These are phyloP conservation scores for Scaptomyza pallida DNA, from an alignment of 1,140 invertebrate species.

Conservation along the genomic window DNA sequence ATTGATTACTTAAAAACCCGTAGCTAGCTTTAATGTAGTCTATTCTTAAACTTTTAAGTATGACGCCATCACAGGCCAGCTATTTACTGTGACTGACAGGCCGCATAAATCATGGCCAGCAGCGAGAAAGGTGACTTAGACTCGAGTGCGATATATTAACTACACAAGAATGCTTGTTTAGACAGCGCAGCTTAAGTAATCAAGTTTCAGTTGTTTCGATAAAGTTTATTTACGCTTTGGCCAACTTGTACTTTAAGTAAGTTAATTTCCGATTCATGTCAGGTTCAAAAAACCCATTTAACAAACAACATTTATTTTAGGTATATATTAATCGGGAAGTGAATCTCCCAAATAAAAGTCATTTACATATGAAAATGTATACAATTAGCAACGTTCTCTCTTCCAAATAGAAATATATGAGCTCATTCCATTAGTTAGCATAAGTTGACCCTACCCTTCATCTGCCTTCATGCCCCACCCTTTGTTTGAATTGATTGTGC, in stretches of 20 bases:
- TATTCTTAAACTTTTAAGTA: conserved; percentile 20
- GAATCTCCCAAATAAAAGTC: conserved; percentile 23
- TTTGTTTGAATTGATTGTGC: conserved; percentile 14
- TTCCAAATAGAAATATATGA: conserved; percentile 6
- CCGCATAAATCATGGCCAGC: conserved; percentile 65
- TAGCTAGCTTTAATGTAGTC: background rate
- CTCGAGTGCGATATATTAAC: background rate
- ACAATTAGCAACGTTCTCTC: conserved; percentile 23
- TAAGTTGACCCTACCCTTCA: conserved; percentile 1
- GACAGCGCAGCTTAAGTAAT: conserved; percentile 21
- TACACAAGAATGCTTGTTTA: conserved; percentile 12
- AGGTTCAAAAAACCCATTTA: conserved; percentile 62
- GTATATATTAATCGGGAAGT: conserved; percentile 20
- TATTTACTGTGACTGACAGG: conserved; percentile 51
- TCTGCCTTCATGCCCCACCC: background rate
- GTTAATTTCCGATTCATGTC: conserved; percentile 42
- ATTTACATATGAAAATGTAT: conserved; percentile 43
- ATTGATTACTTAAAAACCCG: background rate
- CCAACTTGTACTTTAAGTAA: conserved; percentile 5
- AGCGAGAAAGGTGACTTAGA: background rate
- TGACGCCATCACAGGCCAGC: conserved; percentile 64
- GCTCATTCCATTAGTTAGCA: conserved; percentile 56
- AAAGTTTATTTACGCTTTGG: background rate
- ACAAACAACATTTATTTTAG: conserved; percentile 14
- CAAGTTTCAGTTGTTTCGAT: conserved; percentile 21